Evolutionary conservation across 2,888 invertebrate genomes (phyloP).

Genomic region (Oxyscelio sp.): DNA sequence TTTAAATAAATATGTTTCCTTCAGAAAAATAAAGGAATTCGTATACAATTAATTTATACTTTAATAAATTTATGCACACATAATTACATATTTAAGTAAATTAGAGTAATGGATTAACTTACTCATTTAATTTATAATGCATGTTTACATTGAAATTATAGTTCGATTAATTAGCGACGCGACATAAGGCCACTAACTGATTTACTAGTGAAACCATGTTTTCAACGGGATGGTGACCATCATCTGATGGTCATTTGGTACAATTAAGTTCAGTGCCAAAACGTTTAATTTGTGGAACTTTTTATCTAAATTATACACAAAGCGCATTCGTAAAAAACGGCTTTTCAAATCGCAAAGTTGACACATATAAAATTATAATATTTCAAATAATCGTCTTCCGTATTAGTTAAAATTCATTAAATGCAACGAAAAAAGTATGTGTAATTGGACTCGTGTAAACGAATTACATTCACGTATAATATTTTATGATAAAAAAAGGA

Average conservation of each 20-base stretch:
- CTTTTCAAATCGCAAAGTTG: slow-evolving; percentile 6
- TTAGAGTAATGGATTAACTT: too few relatives aligned
- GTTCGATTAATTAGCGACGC: slow-evolving; percentile 53
- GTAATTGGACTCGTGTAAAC: slow-evolving; percentile 33
- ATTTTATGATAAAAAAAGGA: slow-evolving; percentile 30
- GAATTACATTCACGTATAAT: slow-evolving; percentile 37
- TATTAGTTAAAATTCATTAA: slow-evolving; percentile 48
- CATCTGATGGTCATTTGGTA: slow-evolving; percentile 44
- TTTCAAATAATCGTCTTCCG: slow-evolving; percentile 41
- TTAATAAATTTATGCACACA: too few relatives aligned
- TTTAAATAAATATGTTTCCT: too few relatives aligned
- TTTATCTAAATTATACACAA: slow-evolving; percentile 48
- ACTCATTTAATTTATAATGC: too few relatives aligned
- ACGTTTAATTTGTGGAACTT: slow-evolving; percentile 53
- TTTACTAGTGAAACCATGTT: slow-evolving; percentile 42
- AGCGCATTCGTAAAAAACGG: neutral
- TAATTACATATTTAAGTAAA: too few relatives aligned
- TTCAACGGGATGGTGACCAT: slow-evolving; percentile 39
- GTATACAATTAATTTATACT: too few relatives aligned
- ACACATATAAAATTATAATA: slow-evolving; percentile 34
- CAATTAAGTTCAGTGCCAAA: slow-evolving; percentile 64
- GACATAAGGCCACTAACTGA: slow-evolving; percentile 38
- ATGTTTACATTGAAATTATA: too few relatives aligned
- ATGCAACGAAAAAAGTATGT: slow-evolving; percentile 1
- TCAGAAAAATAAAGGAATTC: too few relatives aligned